Conservation (phyloP, 1,140 invertebrate species). For the Philotrypesis tridentata region DNA sequence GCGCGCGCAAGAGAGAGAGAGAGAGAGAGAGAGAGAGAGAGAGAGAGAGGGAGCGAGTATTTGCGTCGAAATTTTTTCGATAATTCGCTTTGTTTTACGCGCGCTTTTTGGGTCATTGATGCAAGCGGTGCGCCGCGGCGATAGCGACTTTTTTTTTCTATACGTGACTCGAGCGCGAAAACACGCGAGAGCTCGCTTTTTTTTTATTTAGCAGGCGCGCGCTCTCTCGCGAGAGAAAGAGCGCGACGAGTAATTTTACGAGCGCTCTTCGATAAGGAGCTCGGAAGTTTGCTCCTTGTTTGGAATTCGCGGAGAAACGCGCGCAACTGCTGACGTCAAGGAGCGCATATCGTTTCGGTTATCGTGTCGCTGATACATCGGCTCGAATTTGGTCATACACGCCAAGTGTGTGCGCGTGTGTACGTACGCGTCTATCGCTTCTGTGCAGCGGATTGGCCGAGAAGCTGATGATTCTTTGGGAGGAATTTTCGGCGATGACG, state of each 20-base stretch:
- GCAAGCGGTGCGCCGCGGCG: neutral
- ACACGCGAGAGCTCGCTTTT: neutral
- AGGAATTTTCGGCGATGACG: no score
- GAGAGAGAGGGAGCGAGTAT: neutral
- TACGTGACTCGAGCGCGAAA: conserved; percentile 46
- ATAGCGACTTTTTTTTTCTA: neutral
- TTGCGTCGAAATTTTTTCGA: conserved; percentile 31
- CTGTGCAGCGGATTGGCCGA: no score
- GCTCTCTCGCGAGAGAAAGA: neutral
- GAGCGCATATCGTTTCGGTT: neutral
- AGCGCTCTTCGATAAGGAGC: neutral
- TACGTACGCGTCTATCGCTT: no score
- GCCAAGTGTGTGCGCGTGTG: no score
- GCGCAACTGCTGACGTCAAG: neutral
- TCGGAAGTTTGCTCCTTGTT: neutral
- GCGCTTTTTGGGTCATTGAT: conserved; percentile 43
- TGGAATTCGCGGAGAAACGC: neutral
- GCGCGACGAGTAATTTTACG: neutral
- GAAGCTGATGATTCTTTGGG: no score
- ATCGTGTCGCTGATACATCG: neutral
- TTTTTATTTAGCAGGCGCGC: neutral
- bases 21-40: no score
- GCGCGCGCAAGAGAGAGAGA: neutral
- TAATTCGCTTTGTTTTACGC: conserved; percentile 29
- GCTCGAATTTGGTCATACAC: no score